Percentiles rank a stretch among this genome's conserved stretches.
Conservation (phyloP, 1,140 invertebrate species). For the Cyrtorhinus lividipennis region DNA sequence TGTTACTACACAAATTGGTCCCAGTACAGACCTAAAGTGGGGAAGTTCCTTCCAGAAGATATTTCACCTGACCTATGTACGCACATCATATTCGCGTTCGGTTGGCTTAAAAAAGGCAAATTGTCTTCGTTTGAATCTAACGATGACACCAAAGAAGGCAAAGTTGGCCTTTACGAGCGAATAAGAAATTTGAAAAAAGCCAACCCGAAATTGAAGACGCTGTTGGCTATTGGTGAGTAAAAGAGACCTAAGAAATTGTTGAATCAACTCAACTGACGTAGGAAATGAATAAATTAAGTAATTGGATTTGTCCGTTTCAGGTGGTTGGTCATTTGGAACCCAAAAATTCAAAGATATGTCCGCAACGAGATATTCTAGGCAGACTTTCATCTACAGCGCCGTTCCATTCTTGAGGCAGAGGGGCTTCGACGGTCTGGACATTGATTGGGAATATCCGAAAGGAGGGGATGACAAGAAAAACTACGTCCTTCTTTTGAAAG, state of each 20-base stretch:
- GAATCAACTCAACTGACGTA: too few relatives aligned
- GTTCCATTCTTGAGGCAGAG: conserved; percentile 77
- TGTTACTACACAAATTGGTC: conserved; percentile 98
- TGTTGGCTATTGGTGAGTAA: conserved; percentile 73
- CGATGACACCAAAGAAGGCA: conserved; percentile 84
- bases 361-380: conserved; percentile 65
- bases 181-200: conserved; percentile 70
- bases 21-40: conserved; percentile 81
- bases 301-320: conserved; percentile 31
- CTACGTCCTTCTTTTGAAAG: conserved; percentile 76
- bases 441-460: conserved; percentile 97
- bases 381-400: conserved; percentile 87
- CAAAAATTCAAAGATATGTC: conserved; percentile 92
- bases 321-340: conserved; percentile 90
- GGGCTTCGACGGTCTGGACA: conserved; percentile 79
- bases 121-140: conserved; percentile 81
- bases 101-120: conserved; percentile 90
- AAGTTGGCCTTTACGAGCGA: conserved; percentile 73
- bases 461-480: conserved; percentile 87
- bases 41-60: conserved; percentile 88
- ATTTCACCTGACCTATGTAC: conserved; percentile 90
- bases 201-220: conserved; percentile 76
- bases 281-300: background rate
- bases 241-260: background rate
- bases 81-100: conserved; percentile 91